Conservation (phyloP, 2,113 vertebrate genomes). For the Anseranas semipalmata region DNA sequence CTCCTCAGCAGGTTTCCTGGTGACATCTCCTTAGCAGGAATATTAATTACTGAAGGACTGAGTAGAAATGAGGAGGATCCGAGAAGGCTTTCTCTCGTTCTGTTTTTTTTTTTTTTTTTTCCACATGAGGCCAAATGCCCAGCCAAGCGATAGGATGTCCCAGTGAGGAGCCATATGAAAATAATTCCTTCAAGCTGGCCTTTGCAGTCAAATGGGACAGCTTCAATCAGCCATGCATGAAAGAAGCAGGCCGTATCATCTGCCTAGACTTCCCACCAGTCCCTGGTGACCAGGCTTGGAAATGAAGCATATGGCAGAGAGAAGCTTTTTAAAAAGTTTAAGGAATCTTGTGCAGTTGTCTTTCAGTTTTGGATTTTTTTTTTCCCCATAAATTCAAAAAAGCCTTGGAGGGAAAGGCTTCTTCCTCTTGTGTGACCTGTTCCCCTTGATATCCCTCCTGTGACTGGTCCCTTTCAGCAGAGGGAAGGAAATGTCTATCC, state of each 20-base stretch:
- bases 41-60: background rate
- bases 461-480: background rate
- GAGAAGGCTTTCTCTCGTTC: background rate
- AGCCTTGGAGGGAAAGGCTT: background rate
- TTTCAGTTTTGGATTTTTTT: background rate
- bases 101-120: background rate
- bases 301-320: background rate
- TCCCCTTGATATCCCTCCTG: background rate
- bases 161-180: background rate
- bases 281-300: background rate
- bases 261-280: background rate
- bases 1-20: background rate
- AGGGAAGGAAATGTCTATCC: background rate
- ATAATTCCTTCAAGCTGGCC: background rate
- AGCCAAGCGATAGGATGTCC: background rate
- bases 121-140: background rate
- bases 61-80: background rate
- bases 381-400: background rate
- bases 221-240: background rate
- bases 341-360: background rate
- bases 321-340: background rate
- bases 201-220: background rate
- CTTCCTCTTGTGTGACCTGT: background rate
- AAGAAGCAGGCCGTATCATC: background rate
- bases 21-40: background rate